Base-by-base conservation (phyloP, 1,140 invertebrate genomes). In the Drosophila setifemur region DNA sequence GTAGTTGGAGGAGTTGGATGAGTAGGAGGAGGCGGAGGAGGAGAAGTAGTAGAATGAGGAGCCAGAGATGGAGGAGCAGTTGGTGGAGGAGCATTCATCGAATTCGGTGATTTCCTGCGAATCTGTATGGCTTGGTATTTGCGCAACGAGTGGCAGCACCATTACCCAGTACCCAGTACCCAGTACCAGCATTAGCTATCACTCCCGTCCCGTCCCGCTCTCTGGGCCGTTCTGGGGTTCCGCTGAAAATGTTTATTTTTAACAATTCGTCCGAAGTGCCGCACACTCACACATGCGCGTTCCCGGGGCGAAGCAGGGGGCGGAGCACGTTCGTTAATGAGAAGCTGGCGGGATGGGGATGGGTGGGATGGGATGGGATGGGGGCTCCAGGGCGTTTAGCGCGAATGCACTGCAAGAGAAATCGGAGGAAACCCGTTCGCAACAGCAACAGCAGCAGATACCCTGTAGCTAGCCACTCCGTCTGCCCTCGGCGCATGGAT, bases 161-260 rank as follows among this genome's bases (percentile, higher is more conserved):
- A n/a, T n/a, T n/a, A n/a, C n/a, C n/a, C n/a, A n/a, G n/a, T n/a
- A n/a, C n/a, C n/a, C n/a, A n/a, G n/a, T n/a, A n/a, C n/a, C 18
- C 33, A 7, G 4, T 9, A 48, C 7, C 29, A 31, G 1, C 29
- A 7, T 14, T 14, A 37, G 1, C 29, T 11, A 37, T 14, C 31
- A 48, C 33, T 55, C 25, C 52, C 29, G n/a, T n/a, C n/a, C n/a
- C n/a, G n/a, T n/a, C n/a, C n/a, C n/a, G n/a, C n/a, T n/a, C n/a
- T n/a, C n/a, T n/a, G n/a, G n/a, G n/a, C n/a, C n/a, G 11, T 23
- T 39, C 37, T 37, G 52, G 31, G 43, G 50, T 79, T 85, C 82
- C 86, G n/a, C 43, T 69, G 61, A 85, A 86, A 70, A 75, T 82
- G 71, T 79, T 82, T 79, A 79, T 81, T 79, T 79, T 82, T 79